Conservation (phyloP, 2,888 invertebrate genomes). For the Tuberolachnus salignus region DNA sequence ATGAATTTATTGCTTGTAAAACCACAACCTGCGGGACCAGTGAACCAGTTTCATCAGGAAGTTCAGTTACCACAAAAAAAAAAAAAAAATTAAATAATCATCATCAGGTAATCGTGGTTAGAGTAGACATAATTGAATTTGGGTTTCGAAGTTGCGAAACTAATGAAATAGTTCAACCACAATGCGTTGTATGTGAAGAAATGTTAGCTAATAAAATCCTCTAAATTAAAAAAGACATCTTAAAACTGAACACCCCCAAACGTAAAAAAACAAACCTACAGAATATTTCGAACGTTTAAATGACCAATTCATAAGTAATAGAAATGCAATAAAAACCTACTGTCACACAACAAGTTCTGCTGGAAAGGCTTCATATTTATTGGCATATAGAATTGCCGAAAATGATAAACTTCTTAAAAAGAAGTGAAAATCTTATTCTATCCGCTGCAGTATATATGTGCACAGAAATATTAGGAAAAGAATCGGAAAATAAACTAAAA, state of each 20-base stretch:
- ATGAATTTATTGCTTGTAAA: too few relatives aligned
- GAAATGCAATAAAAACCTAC: background rate
- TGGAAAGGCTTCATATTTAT: slow-evolving; percentile 19
- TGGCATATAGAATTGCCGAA: slow-evolving; percentile 1
- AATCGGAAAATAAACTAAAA: background rate
- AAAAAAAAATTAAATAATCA: too few relatives aligned
- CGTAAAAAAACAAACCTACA: background rate
- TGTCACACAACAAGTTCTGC: background rate
- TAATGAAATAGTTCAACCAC: slow-evolving; percentile 13
- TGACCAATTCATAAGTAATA: slow-evolving; percentile 9
- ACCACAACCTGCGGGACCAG: too few relatives aligned
- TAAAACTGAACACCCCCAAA: background rate
- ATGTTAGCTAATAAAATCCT: background rate
- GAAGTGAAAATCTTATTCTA: slow-evolving; percentile 4
- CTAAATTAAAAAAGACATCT: slow-evolving; percentile 19
- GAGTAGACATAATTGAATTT: slow-evolving; percentile 4
- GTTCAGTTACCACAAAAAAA: too few relatives aligned
- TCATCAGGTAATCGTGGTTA: background rate
- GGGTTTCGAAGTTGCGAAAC: background rate
- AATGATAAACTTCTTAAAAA: slow-evolving; percentile 4
- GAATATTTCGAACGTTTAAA: too few relatives aligned
- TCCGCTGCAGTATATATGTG: slow-evolving; percentile 2
- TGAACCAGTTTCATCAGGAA: too few relatives aligned
- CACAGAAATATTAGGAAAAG: background rate
- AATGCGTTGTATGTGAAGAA: background rate